Evolutionary conservation across 2,888 invertebrate species (phyloP).

Genomic region (Drosophila recens): DNA sequence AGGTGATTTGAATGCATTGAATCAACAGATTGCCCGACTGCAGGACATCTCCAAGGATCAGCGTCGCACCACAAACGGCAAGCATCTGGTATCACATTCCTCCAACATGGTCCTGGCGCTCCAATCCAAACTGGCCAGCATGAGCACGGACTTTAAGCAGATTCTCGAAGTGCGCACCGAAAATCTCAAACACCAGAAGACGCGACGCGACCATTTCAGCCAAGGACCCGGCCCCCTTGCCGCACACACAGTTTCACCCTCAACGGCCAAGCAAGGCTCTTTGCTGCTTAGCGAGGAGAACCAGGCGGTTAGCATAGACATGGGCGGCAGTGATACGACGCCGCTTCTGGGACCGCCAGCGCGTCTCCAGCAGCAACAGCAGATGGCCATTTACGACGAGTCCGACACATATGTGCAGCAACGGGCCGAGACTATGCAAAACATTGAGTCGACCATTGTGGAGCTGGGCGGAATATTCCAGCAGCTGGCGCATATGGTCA

Average conservation of each 20-base stretch:
- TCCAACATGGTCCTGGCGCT: slow-evolving; percentile 96
- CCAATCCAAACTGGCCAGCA: slow-evolving; percentile 97
- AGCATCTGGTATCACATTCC: slow-evolving; percentile 95
- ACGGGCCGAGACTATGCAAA: slow-evolving; percentile 99
- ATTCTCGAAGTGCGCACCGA: slow-evolving; percentile 99
- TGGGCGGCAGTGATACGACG: slow-evolving; percentile 87
- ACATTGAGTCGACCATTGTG: slow-evolving; percentile 99
- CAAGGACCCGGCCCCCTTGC: slow-evolving; percentile 87
- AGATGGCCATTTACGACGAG: slow-evolving; percentile 92
- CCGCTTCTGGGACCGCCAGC: slow-evolving; percentile 85
- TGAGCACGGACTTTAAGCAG: slow-evolving; percentile 99
- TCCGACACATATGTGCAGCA: slow-evolving; percentile 95
- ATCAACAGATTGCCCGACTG: slow-evolving; percentile 97
- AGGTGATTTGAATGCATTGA: slow-evolving; percentile 96
- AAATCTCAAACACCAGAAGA: slow-evolving; percentile 98
- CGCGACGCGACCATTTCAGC: slow-evolving; percentile 92
- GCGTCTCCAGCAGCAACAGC: slow-evolving; percentile 86
- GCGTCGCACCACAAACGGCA: slow-evolving; percentile 87
- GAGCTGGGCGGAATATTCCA: slow-evolving; percentile 99
- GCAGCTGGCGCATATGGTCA: slow-evolving; percentile 97
- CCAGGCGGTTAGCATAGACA: slow-evolving; percentile 93
- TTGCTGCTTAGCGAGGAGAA: slow-evolving; percentile 87
- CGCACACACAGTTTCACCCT: slow-evolving; percentile 87
- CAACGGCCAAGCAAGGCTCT: slow-evolving; percentile 86
- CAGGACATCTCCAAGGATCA: slow-evolving; percentile 93